Evolutionary conservation across 2,888 invertebrate genomes (phyloP).

Genomic region (Orchesellides sinensis): DNA sequence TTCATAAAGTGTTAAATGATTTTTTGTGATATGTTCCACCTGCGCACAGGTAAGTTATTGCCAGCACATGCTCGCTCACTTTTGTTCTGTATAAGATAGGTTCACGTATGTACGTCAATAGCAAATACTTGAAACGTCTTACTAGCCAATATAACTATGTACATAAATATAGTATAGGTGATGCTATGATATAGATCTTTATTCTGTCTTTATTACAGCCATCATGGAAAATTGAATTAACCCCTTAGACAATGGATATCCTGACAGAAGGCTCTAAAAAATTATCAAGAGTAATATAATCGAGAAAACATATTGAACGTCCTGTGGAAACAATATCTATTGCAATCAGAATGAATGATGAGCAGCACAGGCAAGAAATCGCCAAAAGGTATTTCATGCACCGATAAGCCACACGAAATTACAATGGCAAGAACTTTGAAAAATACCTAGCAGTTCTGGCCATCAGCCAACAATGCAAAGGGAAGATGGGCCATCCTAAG

Average conservation of each 20-base stretch:
- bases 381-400: conserved; percentile 37
- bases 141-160: neutral
- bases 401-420: conserved; percentile 37
- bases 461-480: conserved; percentile 46
- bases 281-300: conserved; percentile 1
- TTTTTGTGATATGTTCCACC: conserved; percentile 42
- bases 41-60: conserved; percentile 15
- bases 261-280: conserved; percentile 9
- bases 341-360: conserved; percentile 5
- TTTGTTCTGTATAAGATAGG: conserved; percentile 6
- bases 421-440: conserved; percentile 30
- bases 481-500: conserved; percentile 41
- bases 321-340: neutral
- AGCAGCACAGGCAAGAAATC: conserved; percentile 28
- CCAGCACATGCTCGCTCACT: conserved; percentile 41
- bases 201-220: neutral
- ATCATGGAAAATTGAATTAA: conserved; percentile 56
- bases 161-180: conserved; percentile 6
- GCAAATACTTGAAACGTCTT: neutral
- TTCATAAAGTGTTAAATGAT: conserved; percentile 33
- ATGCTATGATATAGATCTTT: conserved; percentile 51
- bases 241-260: conserved; percentile 48
- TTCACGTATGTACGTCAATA: neutral
- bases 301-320: conserved; percentile 37
- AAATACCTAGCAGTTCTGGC: too few relatives aligned